phyloP scores from a whole-genome alignment of 2,888 invertebrate genomes.

The Sarcophaga subvicina region DNA sequence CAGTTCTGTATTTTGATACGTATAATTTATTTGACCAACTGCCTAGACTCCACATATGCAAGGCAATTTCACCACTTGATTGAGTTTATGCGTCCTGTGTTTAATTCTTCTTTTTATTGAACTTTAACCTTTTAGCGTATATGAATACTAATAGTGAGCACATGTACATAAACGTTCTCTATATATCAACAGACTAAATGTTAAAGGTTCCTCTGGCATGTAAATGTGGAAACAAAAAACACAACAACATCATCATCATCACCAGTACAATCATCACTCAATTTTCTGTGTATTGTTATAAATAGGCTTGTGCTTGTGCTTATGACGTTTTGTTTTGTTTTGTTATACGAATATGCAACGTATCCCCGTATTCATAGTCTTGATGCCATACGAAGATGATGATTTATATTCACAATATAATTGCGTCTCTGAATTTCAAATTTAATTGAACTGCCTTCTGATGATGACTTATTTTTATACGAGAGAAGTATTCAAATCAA shows the following conservation, averaged over 20 bases:
- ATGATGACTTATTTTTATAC: not conserved
- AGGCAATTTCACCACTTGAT: not conserved
- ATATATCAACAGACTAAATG: constrained; percentile 46
- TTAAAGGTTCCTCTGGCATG: constrained; percentile 59
- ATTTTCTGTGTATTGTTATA: not conserved
- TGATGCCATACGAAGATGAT: not conserved
- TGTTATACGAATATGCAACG: no score
- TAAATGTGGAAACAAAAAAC: constrained; percentile 28
- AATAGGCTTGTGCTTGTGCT: not conserved
- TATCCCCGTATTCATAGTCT: not conserved
- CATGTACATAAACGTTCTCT: not conserved
- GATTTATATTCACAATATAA: not conserved
- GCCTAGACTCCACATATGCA: not conserved
- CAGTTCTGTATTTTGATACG: not conserved
- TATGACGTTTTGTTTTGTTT: not conserved
- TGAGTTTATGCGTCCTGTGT: not conserved
- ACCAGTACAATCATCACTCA: constrained; percentile 1
- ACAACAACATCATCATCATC: constrained; percentile 29
- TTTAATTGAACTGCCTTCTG: constrained; percentile 20
- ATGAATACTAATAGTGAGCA: not conserved
- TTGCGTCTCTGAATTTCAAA: constrained; percentile 41
- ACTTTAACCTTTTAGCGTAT: constrained; percentile 59
- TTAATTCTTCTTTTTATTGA: constrained; percentile 41
- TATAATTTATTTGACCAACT: not conserved
- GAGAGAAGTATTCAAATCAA: no score